A percentile compares a stretch with the other conserved stretches of the same genome.
Conservation (phyloP, 2,888 invertebrate species). For the Heliothis peltigera region DNA sequence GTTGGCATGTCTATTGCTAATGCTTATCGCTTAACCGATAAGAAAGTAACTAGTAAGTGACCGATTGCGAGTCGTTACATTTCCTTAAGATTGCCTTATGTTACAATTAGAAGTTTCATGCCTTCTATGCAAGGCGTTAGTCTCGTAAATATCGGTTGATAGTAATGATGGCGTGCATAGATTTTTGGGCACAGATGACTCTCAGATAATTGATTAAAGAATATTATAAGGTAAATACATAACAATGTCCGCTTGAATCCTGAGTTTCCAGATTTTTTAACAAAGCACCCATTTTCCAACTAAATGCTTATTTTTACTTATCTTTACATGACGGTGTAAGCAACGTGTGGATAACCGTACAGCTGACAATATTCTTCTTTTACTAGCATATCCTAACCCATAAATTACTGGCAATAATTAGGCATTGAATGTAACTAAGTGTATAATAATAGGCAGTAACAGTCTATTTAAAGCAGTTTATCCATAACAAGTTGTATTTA, state of each 20-base stretch:
- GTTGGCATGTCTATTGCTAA: constrained; percentile 20
- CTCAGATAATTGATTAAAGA: no score
- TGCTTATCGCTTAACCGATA: constrained; percentile 32
- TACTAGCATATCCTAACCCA: background rate
- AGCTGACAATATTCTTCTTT: background rate
- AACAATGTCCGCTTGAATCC: no score
- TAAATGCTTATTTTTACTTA: no score
- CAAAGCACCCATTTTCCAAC: no score
- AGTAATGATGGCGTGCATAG: no score
- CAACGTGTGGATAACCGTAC: background rate
- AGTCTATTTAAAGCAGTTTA: constrained; percentile 23
- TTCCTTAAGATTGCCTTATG: background rate
- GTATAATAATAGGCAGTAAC: constrained; percentile 5
- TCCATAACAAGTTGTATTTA: constrained; percentile 5
- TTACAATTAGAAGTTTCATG: no score
- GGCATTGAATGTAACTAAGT: constrained; percentile 11
- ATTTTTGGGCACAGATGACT: no score
- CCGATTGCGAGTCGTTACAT: constrained; percentile 12
- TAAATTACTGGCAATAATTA: constrained; percentile 1
- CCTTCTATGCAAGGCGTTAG: no score
- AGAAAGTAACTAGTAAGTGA: constrained; percentile 21
- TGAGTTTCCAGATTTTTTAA: no score
- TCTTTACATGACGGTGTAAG: no score
- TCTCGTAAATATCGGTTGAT: no score
- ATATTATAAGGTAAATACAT: no score